Conservation (phyloP, 1,140 invertebrate species). For the Eriocheir sinensis region DNA sequence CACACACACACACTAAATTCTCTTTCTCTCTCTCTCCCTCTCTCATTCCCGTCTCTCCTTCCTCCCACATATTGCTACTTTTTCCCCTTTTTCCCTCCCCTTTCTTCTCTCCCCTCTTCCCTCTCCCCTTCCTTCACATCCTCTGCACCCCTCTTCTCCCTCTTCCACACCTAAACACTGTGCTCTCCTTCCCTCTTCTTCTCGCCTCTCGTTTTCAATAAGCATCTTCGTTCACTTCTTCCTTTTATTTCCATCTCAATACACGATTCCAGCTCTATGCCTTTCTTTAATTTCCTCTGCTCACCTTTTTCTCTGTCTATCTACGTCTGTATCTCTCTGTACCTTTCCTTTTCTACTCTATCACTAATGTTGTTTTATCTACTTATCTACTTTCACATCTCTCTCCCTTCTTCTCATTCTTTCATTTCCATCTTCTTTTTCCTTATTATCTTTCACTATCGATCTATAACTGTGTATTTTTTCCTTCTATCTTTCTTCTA, state of each 20-base stretch:
- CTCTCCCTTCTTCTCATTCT: too few relatives aligned
- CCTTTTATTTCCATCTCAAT: not conserved
- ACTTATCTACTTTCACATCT: too few relatives aligned
- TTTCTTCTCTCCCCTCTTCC: not conserved
- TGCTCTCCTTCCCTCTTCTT: not conserved
- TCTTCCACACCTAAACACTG: not conserved
- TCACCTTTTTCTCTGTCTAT: not conserved
- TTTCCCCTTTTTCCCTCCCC: not conserved
- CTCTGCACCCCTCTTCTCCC: not conserved
- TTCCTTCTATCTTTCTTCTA: too few relatives aligned
- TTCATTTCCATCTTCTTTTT: too few relatives aligned
- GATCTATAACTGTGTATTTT: too few relatives aligned
- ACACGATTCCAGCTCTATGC: too few relatives aligned
- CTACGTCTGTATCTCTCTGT: not conserved
- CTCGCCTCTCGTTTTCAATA: not conserved
- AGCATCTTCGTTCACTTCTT: not conserved
- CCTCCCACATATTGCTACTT: not conserved
- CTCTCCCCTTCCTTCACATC: not conserved
- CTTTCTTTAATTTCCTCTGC: not conserved
- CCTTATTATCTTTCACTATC: too few relatives aligned
- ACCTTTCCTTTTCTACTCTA: not conserved
- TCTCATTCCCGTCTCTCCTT: too few relatives aligned
- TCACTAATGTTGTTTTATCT: not conserved
- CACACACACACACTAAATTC: conserved; percentile 14
- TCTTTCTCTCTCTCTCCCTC: too few relatives aligned